Evolutionary conservation across 2,113 vertebrate genomes (phyloP).

Genomic region (Melierax canorus): DNA sequence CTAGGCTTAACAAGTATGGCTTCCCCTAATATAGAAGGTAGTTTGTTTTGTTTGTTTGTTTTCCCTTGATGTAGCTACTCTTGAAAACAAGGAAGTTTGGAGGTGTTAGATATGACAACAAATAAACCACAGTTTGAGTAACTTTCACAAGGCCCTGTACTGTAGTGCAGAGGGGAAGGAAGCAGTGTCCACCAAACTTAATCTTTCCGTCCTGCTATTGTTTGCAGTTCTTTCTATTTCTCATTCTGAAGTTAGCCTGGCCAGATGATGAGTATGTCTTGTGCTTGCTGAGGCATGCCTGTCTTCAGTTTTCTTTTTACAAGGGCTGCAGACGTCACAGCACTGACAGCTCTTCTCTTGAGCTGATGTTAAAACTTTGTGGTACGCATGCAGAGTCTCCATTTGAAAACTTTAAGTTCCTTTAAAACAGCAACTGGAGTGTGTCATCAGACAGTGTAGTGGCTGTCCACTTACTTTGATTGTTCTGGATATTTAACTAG

Average conservation of each 20-base stretch:
- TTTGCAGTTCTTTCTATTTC: neutral
- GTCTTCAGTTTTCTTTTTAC: neutral
- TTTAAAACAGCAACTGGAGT: neutral
- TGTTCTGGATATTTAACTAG: neutral
- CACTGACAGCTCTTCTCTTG: neutral
- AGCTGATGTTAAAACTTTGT: neutral
- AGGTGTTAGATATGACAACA: neutral
- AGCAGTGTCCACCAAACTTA: neutral
- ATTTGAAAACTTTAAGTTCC: neutral
- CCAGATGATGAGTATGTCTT: neutral
- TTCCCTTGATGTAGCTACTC: neutral
- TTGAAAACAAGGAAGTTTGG: neutral
- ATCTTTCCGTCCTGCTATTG: neutral
- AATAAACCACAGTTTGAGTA: neutral
- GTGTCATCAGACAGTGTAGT: neutral
- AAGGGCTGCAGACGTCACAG: neutral
- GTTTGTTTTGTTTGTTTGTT: neutral
- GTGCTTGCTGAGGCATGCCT: neutral
- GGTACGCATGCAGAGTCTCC: accelerated
- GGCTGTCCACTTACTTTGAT: neutral
- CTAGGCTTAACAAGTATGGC: neutral
- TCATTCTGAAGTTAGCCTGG: neutral
- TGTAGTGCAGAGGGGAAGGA: neutral
- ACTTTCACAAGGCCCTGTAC: neutral
- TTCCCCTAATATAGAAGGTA: neutral